Evolutionary conservation across 1,140 invertebrate genomes (phyloP), one percentile per base, ranked within the genome.

Genomic region (Hirudo medicinalis): DNA sequence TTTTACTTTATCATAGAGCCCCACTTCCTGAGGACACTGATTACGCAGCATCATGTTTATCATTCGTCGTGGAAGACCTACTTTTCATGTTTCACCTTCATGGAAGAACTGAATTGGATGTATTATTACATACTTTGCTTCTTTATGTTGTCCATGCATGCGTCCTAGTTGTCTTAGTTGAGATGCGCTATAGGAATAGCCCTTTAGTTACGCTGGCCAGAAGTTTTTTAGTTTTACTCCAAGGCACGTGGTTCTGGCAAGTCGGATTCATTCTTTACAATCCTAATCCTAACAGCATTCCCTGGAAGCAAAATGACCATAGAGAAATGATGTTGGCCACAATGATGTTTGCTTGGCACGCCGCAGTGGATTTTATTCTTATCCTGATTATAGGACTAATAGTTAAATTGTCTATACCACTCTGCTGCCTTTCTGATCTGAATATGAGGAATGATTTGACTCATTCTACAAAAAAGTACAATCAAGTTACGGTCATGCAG

Each of bases 201-300:
- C 74, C 83, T 0, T 32, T 80, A 20, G 73, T 78, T 0, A 76
- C 81, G 0, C 70, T 84, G n/a, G 71, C 76, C 20, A 74, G 82
- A 22, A 71, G 75, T 1, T 81, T 79, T 70, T 80, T 80, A 71
- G 78, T 79, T 0, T 70, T 84, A 11, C 72, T 84, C 22, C 83
- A 84, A 75, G 83, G 83, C 11, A 82, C 82, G 5, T 84, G 84
- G 84, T 85, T 85, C 76, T 81, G 78, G 74, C 81, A 83, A 73
- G 76, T 83, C n/a, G 84, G 79, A 0, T 84, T 82, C 75, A 83
- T 84, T 66, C 76, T 85, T 17, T 83, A 84, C 76, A 81, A 79
- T 49, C 84, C 84, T 4, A 67, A 77, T 4, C 71, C 73, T 11
- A 76, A 78, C 0, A 71, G 75, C 55, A 68, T 72, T 53, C 49